phyloP scores from a whole-genome alignment of 2,113 vertebrate species.

The Nycticebus coucang region DNA sequence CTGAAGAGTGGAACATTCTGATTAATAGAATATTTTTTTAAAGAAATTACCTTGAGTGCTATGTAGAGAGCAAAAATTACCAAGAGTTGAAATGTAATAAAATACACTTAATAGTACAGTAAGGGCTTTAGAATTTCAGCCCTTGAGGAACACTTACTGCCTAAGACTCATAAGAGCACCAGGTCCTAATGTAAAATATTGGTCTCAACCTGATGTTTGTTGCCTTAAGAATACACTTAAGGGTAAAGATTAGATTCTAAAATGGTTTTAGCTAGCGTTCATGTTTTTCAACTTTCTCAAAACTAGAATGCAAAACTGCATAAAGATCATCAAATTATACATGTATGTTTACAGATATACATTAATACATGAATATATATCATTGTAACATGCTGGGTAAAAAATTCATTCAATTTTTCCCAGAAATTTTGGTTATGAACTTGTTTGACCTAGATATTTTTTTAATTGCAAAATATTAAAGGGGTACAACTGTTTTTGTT shows the following conservation, averaged over 20 bases:
- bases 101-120: background rate
- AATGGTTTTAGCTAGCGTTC: background rate
- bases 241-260: background rate
- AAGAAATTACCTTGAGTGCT: background rate
- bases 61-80: background rate
- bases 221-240: background rate
- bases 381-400: background rate
- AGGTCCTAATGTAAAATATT: background rate
- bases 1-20: background rate
- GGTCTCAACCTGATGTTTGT: background rate
- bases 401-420: background rate
- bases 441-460: background rate
- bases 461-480: no score
- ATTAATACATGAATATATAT: background rate
- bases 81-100: conserved; percentile 47
- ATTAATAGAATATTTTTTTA: background rate
- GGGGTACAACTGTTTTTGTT: no score
- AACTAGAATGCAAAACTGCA: background rate
- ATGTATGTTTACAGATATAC: background rate
- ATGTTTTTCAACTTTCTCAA: background rate
- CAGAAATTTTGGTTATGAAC: background rate
- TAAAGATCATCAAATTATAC: background rate
- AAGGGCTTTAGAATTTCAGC: background rate
- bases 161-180: background rate
- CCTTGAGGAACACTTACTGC: background rate